A percentile compares a stretch with the other conserved stretches of the same genome.
These are phyloP conservation scores for Orientallactaga sibirica DNA, from an alignment of 2,797 vertebrate genomes.

Conservation along the genomic window DNA sequence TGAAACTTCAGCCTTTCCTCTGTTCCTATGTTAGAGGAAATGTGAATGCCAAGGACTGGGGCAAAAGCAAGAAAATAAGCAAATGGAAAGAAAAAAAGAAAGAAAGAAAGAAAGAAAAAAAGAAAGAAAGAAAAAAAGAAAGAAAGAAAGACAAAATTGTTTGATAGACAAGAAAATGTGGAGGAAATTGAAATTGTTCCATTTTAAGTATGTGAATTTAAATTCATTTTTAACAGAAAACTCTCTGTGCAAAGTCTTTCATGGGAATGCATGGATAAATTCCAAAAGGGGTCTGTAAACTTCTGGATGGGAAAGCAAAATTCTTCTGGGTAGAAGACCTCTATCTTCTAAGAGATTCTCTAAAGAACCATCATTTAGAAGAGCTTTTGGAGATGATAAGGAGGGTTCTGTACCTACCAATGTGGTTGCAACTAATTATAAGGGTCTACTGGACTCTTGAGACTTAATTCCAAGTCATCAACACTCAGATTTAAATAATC, in stretches of 20 bases:
- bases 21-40: background rate
- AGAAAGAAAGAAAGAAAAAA: no score
- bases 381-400: background rate
- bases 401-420: background rate
- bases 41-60: background rate
- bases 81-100: background rate
- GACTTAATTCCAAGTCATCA: slow-evolving; percentile 38
- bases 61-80: slow-evolving; percentile 20
- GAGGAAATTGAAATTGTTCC: background rate
- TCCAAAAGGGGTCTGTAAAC: background rate
- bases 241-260: background rate
- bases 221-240: slow-evolving; percentile 10
- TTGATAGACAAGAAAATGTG: background rate
- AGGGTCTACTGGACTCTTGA: background rate
- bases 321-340: background rate
- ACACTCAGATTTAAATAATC: background rate
- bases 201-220: background rate
- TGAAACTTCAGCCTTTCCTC: no score
- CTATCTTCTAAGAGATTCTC: background rate
- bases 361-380: background rate
- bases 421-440: background rate
- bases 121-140: no score
- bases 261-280: background rate
- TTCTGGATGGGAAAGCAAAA: background rate
- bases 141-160: background rate